phyloP scores from a whole-genome alignment of 1,140 invertebrate genomes.

The Plectus sambesii region DNA sequence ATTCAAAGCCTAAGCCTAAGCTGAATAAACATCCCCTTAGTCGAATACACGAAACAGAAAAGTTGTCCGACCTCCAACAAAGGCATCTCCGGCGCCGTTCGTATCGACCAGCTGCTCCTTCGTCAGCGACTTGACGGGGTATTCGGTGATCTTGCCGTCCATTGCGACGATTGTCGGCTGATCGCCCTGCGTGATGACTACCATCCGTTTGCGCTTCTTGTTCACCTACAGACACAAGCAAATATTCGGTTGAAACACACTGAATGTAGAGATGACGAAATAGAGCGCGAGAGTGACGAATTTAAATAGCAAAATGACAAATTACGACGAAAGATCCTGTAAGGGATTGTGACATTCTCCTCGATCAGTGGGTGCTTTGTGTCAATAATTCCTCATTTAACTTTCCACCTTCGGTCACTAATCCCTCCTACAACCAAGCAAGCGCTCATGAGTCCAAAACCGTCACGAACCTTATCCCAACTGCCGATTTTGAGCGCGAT shows the following conservation, averaged over 20 bases:
- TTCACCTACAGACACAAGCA: constrained; percentile 31
- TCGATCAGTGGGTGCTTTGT: too few relatives aligned
- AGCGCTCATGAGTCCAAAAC: constrained; percentile 53
- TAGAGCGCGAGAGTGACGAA: too few relatives aligned
- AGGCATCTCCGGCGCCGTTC: constrained; percentile 97
- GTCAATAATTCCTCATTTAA: too few relatives aligned
- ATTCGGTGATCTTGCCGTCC: constrained; percentile 57
- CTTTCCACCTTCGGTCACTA: too few relatives aligned
- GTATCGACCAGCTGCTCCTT: constrained; percentile 78
- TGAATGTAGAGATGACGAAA: too few relatives aligned
- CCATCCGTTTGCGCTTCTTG: constrained; percentile 53
- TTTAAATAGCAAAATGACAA: too few relatives aligned
- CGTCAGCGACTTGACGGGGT: constrained; percentile 60
- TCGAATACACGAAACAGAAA: too few relatives aligned
- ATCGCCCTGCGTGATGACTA: constrained; percentile 82
- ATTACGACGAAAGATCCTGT: constrained; percentile 9
- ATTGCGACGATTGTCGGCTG: constrained; percentile 68
- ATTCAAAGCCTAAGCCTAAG: too few relatives aligned
- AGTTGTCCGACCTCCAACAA: constrained; percentile 87
- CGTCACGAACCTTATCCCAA: constrained; percentile 57
- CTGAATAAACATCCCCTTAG: too few relatives aligned
- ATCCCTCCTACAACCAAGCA: too few relatives aligned
- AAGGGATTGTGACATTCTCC: constrained; percentile 42
- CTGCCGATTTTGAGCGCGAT: constrained; percentile 67
- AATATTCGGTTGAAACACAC: background rate